These are phyloP conservation scores for Xestia xanthographa DNA, from an alignment of 2,888 invertebrate species.

Conservation along the genomic window DNA sequence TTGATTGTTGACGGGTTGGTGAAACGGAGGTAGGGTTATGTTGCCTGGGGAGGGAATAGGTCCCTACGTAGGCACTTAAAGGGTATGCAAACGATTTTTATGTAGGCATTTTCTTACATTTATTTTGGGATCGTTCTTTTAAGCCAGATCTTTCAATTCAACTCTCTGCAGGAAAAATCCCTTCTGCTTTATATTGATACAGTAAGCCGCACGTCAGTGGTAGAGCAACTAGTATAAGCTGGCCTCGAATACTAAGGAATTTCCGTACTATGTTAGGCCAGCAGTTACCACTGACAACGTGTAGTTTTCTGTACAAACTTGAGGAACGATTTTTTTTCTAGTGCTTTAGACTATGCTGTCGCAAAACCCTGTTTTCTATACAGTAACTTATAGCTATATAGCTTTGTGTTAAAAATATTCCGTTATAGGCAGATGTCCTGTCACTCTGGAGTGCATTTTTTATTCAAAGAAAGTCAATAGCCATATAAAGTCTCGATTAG, in stretches of 20 bases:
- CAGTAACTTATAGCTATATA: neutral
- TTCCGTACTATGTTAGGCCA: neutral
- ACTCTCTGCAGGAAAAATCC: too few species aligned
- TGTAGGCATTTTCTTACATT: neutral
- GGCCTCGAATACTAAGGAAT: neutral
- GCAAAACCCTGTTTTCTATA: neutral
- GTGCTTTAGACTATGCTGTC: too few species aligned
- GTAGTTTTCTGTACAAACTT: neutral
- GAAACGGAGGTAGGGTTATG: conserved; percentile 21
- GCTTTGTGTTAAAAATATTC: neutral
- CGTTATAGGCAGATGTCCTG: conserved; percentile 26
- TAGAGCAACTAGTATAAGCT: neutral
- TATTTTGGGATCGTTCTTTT: neutral
- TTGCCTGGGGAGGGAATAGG: neutral
- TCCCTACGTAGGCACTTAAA: neutral
- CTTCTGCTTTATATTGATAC: neutral
- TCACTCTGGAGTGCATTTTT: neutral
- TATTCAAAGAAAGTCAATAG: conserved; percentile 17
- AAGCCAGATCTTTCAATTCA: neutral
- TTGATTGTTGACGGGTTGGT: conserved; percentile 48
- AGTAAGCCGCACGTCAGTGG: neutral
- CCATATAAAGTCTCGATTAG: neutral
- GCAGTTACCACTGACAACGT: neutral
- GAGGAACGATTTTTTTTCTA: neutral
- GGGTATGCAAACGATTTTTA: neutral